phyloP scores from a whole-genome alignment of 2,888 invertebrate species.

The Harpalus rubripes region DNA sequence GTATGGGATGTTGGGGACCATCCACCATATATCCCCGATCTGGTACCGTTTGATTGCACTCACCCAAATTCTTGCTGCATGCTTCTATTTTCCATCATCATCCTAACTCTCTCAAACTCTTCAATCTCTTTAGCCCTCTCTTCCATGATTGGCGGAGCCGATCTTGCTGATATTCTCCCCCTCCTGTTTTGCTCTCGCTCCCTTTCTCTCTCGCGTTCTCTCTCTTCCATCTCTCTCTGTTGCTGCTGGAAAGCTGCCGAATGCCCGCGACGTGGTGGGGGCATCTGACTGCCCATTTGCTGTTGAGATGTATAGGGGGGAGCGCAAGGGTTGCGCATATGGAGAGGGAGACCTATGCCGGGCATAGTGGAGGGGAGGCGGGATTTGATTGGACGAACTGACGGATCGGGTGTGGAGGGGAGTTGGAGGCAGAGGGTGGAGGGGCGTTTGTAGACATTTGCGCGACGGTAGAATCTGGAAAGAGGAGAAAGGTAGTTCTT shows the following conservation, averaged over 20 bases:
- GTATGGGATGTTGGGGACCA: too few relatives aligned
- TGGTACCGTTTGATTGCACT: too few relatives aligned
- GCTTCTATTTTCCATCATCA: slow-evolving; percentile 19
- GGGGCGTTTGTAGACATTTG: slow-evolving; percentile 73
- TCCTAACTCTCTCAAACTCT: slow-evolving; percentile 6
- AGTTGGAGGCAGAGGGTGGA: slow-evolving; percentile 74
- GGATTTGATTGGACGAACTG: slow-evolving; percentile 68
- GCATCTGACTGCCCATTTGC: neutral
- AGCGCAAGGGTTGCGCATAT: slow-evolving; percentile 55
- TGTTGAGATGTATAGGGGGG: slow-evolving; percentile 65
- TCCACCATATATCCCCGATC: too few relatives aligned
- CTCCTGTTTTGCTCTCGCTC: neutral
- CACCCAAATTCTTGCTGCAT: slow-evolving; percentile 14
- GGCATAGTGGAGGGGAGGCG: slow-evolving; percentile 43
- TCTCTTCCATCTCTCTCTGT: slow-evolving; percentile 56
- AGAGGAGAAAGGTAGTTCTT: neutral
- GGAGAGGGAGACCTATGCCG: neutral
- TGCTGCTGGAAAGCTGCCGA: neutral
- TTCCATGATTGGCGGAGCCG: slow-evolving; percentile 23
- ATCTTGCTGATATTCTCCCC: slow-evolving; percentile 1
- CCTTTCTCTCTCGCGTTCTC: neutral
- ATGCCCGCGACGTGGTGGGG: neutral
- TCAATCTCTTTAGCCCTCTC: slow-evolving; percentile 17
- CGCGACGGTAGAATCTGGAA: slow-evolving; percentile 71
- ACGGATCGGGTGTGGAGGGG: slow-evolving; percentile 74